Evolutionary conservation across 2,797 vertebrate species (phyloP), one percentile per base, ranked within the genome.

Genomic region (Thripadectes ignobilis): DNA sequence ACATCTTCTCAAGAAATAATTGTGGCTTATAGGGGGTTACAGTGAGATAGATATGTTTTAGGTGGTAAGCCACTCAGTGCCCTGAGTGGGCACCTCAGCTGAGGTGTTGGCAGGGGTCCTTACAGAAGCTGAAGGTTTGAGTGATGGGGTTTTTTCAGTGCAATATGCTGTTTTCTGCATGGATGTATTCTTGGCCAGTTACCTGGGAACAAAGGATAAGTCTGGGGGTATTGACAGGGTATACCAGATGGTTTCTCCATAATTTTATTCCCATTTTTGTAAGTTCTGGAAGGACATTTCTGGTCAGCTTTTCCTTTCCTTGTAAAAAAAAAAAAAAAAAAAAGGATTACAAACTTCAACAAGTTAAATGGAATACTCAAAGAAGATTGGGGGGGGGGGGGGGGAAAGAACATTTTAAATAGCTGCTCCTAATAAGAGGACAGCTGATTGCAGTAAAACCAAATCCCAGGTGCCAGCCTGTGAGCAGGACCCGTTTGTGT

Each of bases 301-400:
- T 75, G 23, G 8, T 76, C 95, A 86, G 32, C n/a, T 58, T 89
- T 94, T 86, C 77, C 46, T 84, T 49, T 55, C 14, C 39, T 54
- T 46, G 20, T 67, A 55, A 52, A 52, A 32, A 74, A 55, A 32
- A 55, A 52, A 52, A 32, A 74, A 52, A 51, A 52, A 19, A 30
- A 52, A 30, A 16, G 5, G 4, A n/a, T 57, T 34, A 34, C 20
- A 45, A 57, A 43, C 19, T 39, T 63, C n/a, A 45, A 1, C 36
- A 36, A 43, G 58, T 43, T 63, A 22, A 43, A 38, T 9, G 43
- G 23, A 30, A 36, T 15, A 20, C n/a, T 62, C 19, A 5, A 18
- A 72, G 27, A 43, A 21, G 29, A 38, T 1, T 21, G 10, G 5
- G 15, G 20, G 43, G 19, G 43, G 45, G 45, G 39, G 39, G 43